phyloP scores from a whole-genome alignment of 1,140 invertebrate genomes.

The Calosoma granatense region DNA sequence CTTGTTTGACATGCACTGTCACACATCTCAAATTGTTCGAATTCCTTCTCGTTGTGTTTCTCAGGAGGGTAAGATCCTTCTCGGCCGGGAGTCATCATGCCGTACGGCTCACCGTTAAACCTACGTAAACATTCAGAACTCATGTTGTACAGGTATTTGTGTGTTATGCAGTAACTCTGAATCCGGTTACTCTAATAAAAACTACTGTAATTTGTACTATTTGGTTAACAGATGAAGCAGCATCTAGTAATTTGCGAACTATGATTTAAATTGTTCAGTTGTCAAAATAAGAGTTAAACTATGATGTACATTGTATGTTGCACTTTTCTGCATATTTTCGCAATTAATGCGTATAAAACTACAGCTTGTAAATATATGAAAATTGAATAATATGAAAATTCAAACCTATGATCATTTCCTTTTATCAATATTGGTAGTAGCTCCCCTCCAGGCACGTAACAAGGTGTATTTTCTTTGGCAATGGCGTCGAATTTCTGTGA shows the following conservation, averaged over 20 bases:
- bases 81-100: neutral
- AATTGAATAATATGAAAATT: neutral
- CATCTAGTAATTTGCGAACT: too few species aligned
- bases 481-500: slow-evolving; percentile 25
- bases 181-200: neutral
- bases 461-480: slow-evolving; percentile 26
- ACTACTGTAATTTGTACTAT: neutral
- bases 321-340: too few species aligned
- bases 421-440: slow-evolving; percentile 35
- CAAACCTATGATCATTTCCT: neutral
- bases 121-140: neutral
- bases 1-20: slow-evolving; percentile 71
- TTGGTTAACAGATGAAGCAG: neutral
- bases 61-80: neutral
- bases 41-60: slow-evolving; percentile 30
- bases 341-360: too few species aligned
- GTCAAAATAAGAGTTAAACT: too few species aligned
- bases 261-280: too few species aligned
- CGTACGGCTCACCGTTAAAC: neutral
- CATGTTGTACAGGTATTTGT: neutral
- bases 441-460: slow-evolving; percentile 41
- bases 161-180: neutral
- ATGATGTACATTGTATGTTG: too few species aligned
- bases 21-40: slow-evolving; percentile 51
- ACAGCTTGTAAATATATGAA: neutral